Evolutionary conservation across 2,888 invertebrate genomes (phyloP).

Genomic region (Strigamia maritima): DNA sequence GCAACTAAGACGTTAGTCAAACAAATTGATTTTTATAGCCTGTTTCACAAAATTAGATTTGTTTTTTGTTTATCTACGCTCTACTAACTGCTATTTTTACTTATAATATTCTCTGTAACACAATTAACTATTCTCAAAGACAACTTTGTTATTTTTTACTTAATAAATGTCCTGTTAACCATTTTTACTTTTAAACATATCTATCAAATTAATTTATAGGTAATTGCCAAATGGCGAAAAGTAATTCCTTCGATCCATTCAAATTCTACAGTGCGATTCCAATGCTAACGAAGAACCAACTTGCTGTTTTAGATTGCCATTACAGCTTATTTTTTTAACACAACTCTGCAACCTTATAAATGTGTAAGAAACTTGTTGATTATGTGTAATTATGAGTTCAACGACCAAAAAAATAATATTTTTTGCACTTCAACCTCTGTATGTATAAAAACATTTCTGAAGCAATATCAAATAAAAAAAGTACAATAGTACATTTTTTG

Average conservation of each 20-base stretch:
- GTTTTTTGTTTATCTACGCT: too few species aligned
- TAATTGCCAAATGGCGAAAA: constrained; percentile 12
- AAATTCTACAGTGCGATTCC: neutral
- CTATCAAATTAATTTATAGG: neutral
- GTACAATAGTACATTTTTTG: neutral
- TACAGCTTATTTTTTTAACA: neutral
- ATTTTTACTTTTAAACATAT: neutral
- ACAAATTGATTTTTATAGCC: too few species aligned
- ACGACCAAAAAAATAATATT: neutral
- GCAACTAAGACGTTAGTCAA: too few species aligned
- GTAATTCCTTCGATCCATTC: neutral
- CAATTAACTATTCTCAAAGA: too few species aligned
- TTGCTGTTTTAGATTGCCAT: constrained; percentile 6
- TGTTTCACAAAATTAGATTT: too few species aligned
- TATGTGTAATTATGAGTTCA: neutral
- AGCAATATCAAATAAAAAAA: neutral
- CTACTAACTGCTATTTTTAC: too few species aligned
- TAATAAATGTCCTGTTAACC: neutral
- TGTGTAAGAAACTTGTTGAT: constrained; percentile 15
- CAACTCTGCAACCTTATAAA: constrained; percentile 1
- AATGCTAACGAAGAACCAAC: constrained; percentile 20
- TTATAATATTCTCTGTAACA: too few species aligned
- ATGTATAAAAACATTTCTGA: neutral
- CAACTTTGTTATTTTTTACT: neutral
- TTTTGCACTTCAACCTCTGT: neutral